Conservation (phyloP, 2,888 invertebrate species). For the Oscheius sp. region DNA sequence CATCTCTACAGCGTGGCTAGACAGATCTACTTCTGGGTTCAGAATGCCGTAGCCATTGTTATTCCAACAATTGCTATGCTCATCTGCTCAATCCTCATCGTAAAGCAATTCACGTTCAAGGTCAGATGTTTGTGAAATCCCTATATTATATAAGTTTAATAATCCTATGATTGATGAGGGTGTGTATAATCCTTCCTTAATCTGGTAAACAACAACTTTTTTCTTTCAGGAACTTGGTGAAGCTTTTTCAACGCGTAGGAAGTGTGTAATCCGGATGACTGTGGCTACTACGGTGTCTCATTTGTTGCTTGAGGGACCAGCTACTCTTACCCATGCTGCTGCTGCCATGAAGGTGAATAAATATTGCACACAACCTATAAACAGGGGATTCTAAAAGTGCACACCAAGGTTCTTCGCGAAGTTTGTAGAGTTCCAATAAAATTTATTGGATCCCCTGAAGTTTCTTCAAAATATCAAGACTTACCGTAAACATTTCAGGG, state of each 20-base stretch:
- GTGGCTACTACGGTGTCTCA: conserved; percentile 69
- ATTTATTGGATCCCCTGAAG: too few species aligned
- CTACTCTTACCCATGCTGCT: conserved; percentile 56
- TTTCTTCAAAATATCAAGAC: neutral
- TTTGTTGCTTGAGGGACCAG: conserved; percentile 69
- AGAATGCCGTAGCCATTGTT: conserved; percentile 63
- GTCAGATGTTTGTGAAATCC: conserved; percentile 40
- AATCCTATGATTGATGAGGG: neutral
- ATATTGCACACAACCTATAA: too few species aligned
- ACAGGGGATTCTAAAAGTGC: too few species aligned
- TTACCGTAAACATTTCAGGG: conserved; percentile 17
- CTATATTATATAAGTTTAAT: too few species aligned
- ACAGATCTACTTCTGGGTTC: conserved; percentile 56
- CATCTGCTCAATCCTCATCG: conserved; percentile 64
- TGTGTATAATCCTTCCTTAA: conserved; percentile 1
- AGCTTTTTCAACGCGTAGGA: conserved; percentile 65
- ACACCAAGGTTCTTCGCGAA: too few species aligned
- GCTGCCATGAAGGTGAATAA: conserved; percentile 47
- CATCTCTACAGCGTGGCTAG: conserved; percentile 42
- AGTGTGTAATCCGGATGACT: conserved; percentile 69
- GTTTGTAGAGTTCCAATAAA: too few species aligned
- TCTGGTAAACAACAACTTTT: neutral
- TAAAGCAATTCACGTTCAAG: conserved; percentile 64
- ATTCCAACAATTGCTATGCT: conserved; percentile 69
- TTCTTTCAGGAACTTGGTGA: conserved; percentile 65